phyloP scores from a whole-genome alignment of 2,888 invertebrate genomes.

The Rapana venosa region DNA sequence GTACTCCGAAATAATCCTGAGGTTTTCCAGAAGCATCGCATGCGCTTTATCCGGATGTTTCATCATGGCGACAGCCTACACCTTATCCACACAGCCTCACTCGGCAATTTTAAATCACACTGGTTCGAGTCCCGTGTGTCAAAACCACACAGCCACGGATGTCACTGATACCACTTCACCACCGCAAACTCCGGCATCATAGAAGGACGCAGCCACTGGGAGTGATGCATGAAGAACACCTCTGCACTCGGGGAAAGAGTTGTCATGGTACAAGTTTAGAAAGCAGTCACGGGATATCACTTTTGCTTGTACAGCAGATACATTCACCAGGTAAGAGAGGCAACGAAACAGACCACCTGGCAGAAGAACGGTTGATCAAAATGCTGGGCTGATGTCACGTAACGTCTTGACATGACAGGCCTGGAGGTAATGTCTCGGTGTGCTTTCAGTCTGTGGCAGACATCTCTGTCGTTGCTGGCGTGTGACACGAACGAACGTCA shows the following conservation, averaged over 20 bases:
- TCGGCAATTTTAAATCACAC: not conserved
- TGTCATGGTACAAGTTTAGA: not conserved
- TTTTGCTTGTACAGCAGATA: not conserved
- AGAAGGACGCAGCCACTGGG: not conserved
- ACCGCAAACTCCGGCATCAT: not conserved
- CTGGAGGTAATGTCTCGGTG: slow-evolving; percentile 25
- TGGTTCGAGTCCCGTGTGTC: not conserved
- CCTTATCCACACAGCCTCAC: not conserved
- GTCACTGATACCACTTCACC: not conserved
- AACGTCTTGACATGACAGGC: not conserved
- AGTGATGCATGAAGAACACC: not conserved
- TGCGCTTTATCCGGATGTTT: slow-evolving; percentile 70
- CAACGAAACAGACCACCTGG: not conserved
- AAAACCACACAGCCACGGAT: not conserved
- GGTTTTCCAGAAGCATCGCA: slow-evolving; percentile 70
- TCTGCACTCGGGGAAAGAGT: not conserved
- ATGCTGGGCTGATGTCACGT: not conserved
- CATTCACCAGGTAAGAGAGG: not conserved
- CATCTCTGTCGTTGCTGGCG: not conserved
- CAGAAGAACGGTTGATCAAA: not conserved
- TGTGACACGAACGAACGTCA: slow-evolving; percentile 18
- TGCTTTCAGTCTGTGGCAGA: slow-evolving; percentile 22
- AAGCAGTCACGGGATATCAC: too few relatives aligned
- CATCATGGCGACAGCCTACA: slow-evolving; percentile 54
- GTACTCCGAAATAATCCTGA: slow-evolving; percentile 70